Evolutionary conservation across 2,797 vertebrate genomes (phyloP), one percentile per base, ranked within the genome.

Genomic region (Neosilurus mollespiculum): DNA sequence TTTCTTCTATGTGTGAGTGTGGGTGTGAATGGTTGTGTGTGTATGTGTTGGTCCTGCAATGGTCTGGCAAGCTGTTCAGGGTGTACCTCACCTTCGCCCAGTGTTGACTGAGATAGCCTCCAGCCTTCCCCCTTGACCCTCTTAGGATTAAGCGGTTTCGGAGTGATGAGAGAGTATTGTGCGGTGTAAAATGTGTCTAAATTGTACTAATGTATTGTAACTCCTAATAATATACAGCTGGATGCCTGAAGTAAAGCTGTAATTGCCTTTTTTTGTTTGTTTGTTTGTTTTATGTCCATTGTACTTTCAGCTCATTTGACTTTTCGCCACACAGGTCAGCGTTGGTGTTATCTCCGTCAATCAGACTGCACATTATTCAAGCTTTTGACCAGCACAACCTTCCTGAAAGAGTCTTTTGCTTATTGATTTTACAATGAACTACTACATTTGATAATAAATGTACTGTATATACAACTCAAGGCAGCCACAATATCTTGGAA

Each of bases 341-440:
- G 16, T 73, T 37, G 6, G 16, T 26, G 49, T 61, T 61, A 67
- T 76, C 24, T n/a, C 22, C 61, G 34, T 82, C 54, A 59, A 56
- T 61, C 54, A 61, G 49, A 20, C 14, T 72, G 30, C 49, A 69
- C 18, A 76, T 69, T 56, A 67, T 73, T 81, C 54, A 61, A 76
- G 78, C 65, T 49, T 82, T 79, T 69, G 67, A 78, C 84, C 80
- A 72, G 58, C 2, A 16, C 71, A 20, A 56, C 51, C n/a, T 80
- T 53, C 34, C 26, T 34, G 18, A 81, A 81, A 81, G 34, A 85
- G 8, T 72, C 62, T 53, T 71, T 62, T 70, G 24, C 64, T 53
- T 81, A 85, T 70, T 77, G 83, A 77, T 81, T 85, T 85, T 65
- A 65, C 75, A 82, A 72, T 70, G 66, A 81, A 78, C 12, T 56